Evolutionary conservation across 2,113 vertebrate genomes (phyloP).

Genomic region (Globicephala melas): DNA sequence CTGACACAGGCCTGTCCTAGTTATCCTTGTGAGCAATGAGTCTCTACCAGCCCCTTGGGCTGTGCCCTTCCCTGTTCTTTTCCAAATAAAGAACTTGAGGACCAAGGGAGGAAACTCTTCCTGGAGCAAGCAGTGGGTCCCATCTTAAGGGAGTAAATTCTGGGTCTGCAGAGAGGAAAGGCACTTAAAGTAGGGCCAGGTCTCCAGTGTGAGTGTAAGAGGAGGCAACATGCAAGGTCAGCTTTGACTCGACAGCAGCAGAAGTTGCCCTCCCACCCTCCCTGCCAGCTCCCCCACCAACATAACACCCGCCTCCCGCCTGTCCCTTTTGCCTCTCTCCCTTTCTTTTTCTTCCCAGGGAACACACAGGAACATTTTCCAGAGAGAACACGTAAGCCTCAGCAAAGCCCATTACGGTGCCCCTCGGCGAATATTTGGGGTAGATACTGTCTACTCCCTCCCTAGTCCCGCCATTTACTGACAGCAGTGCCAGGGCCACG

Average conservation of each 20-base stretch:
- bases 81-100: neutral
- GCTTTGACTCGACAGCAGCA: neutral
- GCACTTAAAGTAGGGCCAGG: neutral
- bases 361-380: neutral
- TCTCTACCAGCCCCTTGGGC: neutral
- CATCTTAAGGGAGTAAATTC: neutral
- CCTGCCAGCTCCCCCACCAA: neutral
- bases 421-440: neutral
- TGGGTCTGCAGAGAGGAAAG: neutral
- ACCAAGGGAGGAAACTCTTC: neutral
- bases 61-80: neutral
- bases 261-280: neutral
- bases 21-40: neutral
- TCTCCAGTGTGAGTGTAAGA: neutral
- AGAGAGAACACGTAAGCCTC: neutral
- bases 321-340: too few relatives aligned
- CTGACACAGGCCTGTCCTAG: neutral
- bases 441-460: conserved; percentile 18
- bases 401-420: neutral
- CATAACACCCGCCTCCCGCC: too few relatives aligned
- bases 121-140: neutral
- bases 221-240: neutral
- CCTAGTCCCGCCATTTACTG: conserved; percentile 39
- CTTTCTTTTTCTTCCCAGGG: neutral
- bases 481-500: neutral